phyloP scores from a whole-genome alignment of 2,797 vertebrate genomes.

The Emydoidea blandingii region DNA sequence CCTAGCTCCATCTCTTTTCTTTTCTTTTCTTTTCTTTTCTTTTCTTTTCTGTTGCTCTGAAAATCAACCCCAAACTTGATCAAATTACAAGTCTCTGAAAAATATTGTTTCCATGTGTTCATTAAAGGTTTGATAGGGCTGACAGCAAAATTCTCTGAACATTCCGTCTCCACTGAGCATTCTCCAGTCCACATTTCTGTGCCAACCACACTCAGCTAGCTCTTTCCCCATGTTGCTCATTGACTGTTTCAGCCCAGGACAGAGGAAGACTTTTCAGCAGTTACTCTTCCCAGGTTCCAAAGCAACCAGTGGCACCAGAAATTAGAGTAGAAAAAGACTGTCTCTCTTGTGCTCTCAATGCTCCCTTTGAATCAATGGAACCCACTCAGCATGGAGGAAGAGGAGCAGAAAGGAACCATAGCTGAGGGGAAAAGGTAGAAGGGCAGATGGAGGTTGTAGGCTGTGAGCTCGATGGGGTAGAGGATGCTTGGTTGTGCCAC shows the following conservation, averaged over 20 bases:
- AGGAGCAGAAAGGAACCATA: too few species aligned
- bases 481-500: too few species aligned
- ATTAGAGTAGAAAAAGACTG: too few species aligned
- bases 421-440: too few species aligned
- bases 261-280: background rate
- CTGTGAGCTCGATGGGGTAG: too few species aligned
- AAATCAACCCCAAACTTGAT: background rate
- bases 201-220: background rate
- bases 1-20: background rate
- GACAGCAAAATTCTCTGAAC: background rate
- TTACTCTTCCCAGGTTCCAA: background rate
- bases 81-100: background rate
- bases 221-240: background rate
- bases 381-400: too few species aligned
- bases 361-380: too few species aligned
- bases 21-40: background rate
- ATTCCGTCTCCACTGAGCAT: background rate
- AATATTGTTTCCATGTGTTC: background rate
- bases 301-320: background rate
- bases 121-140: background rate
- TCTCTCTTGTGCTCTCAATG: too few species aligned
- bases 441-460: too few species aligned
- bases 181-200: background rate
- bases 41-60: too few species aligned
- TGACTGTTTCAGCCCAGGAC: background rate